Conservation (phyloP, 2,888 invertebrate species). For the Catocala fraxini region DNA sequence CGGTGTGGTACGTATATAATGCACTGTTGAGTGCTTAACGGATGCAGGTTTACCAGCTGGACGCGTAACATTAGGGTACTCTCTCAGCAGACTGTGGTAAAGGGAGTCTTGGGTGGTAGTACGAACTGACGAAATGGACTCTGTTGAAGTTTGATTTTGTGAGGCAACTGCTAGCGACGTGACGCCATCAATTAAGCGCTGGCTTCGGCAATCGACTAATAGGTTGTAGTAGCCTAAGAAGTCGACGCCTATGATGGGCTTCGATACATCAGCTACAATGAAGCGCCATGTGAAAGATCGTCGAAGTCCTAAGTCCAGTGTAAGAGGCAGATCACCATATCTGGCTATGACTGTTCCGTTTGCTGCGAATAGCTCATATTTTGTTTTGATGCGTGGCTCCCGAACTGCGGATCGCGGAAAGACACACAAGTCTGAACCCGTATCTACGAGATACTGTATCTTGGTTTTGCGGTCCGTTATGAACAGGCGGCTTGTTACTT, state of each 20-base stretch:
- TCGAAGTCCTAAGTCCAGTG: slow-evolving; percentile 13
- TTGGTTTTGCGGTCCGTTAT: no score
- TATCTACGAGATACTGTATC: no score
- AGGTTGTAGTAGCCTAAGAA: slow-evolving; percentile 6
- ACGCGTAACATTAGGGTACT: slow-evolving; percentile 11
- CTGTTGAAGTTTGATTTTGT: neutral
- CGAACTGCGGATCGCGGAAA: slow-evolving; percentile 17
- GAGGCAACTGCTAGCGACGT: slow-evolving; percentile 3
- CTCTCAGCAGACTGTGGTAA: neutral
- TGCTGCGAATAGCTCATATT: slow-evolving; percentile 22
- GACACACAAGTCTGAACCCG: slow-evolving; percentile 13
- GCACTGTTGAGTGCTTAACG: neutral
- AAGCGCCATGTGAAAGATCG: slow-evolving; percentile 17
- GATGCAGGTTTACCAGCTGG: neutral
- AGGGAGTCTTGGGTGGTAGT: neutral
- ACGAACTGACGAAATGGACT: neutral
- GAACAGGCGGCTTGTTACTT: no score
- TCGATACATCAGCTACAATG: slow-evolving; percentile 15
- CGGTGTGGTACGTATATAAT: slow-evolving; percentile 16
- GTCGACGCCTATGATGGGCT: slow-evolving; percentile 22
- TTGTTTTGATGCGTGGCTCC: slow-evolving; percentile 10
- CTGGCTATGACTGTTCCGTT: slow-evolving; percentile 23
- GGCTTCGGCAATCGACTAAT: slow-evolving; percentile 3
- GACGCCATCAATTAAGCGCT: slow-evolving; percentile 6
- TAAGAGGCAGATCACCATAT: slow-evolving; percentile 14